Evolutionary conservation across 2,888 invertebrate genomes (phyloP), one percentile per base, ranked within the genome.

Genomic region (Dysmachus trigonus): DNA sequence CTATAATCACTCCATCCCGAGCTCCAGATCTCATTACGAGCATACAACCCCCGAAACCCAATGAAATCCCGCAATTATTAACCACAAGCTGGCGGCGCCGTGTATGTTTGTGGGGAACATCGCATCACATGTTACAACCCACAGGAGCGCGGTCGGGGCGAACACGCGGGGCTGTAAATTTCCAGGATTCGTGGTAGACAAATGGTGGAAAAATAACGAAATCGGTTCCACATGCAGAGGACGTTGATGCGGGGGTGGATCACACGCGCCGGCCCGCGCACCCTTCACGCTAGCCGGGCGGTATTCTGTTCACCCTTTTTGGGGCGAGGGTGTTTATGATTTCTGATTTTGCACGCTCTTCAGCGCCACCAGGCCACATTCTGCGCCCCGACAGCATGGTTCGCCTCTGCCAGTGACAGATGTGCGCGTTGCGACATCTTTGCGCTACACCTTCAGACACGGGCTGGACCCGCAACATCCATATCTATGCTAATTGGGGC

Each of bases 1-100:
- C 47, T 41, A 83, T 83, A 83, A 83, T 83, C 83, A 83, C 72
- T 72, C 83, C 72, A 83, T 72, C 72, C 83, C 83, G 30, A 83
- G 31, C 72, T 83, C 27, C 72, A 47, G 83, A 83, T 72, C 83
- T 83, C 83, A 83, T 83, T 83, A 83, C 83, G 22, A 30, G 72
- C 27, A 53, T 30, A 72, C 35, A 71, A 72, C 71, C 83, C 83
- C 83, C 71, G 31, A 27, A 82, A 71, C 62, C 82, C 82, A 82
- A 72, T 38, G 83, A 83, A 83, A 83, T 83, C 72, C 83, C 83
- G 72, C 83, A 83, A 83, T 83, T 83, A 83, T 83, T 83, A 83
- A 83, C 83, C 83, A 72, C 83, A 83, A 83, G 83, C 83, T 83
- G 83, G 83, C 72, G 83, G 38, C 72, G 71, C 41, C 83, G 72